These are phyloP conservation scores for Theonella swinhoei DNA, from an alignment of 37 sponge, comb jelly and placozoan genomes.

Conservation along the genomic window DNA sequence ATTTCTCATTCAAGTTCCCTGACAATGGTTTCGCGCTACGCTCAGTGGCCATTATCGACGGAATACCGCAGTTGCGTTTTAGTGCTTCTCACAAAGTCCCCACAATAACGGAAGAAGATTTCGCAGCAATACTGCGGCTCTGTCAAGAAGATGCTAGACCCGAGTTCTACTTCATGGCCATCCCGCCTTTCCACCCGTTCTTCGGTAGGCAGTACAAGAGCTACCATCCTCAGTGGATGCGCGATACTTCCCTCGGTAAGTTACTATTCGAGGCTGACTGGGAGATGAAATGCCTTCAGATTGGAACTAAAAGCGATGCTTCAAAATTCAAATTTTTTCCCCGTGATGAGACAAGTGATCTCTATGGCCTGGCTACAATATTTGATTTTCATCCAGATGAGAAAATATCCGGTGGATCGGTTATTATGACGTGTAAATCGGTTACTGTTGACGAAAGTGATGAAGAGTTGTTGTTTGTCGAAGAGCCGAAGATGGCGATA, in stretches of 20 bases:
- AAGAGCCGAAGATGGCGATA: constrained; percentile 51
- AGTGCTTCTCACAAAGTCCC: constrained; percentile 15
- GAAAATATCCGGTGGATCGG: constrained; percentile 8
- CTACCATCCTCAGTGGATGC: constrained; percentile 39
- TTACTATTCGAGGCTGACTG: constrained; percentile 51
- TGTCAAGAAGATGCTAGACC: constrained; percentile 20
- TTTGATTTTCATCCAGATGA: constrained; percentile 37
- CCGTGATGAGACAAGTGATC: constrained; percentile 23
- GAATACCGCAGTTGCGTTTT: constrained; percentile 32
- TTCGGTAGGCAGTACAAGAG: constrained; percentile 36
- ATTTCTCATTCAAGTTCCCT: constrained; percentile 16
- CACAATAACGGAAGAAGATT: constrained; percentile 56
- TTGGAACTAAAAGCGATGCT: constrained; percentile 29
- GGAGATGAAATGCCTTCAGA: constrained; percentile 51
- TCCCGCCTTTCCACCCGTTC: constrained; percentile 47
- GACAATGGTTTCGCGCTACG: constrained; percentile 10
- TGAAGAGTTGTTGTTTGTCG: constrained; percentile 16
- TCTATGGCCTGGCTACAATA: constrained; percentile 23
- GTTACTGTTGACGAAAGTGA: constrained; percentile 14
- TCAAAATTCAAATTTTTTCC: constrained; percentile 25
- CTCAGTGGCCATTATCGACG: constrained; percentile 29
- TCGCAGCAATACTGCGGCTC: constrained; percentile 12
- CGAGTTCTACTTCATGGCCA: constrained; percentile 21
- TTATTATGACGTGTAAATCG: constrained; percentile 28
- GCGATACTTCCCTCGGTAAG: constrained; percentile 37